A percentile compares a stretch with the other conserved stretches of the same genome.
Conservation (phyloP, 2,113 vertebrate species). For the Shinisaurus crocodilurus region DNA sequence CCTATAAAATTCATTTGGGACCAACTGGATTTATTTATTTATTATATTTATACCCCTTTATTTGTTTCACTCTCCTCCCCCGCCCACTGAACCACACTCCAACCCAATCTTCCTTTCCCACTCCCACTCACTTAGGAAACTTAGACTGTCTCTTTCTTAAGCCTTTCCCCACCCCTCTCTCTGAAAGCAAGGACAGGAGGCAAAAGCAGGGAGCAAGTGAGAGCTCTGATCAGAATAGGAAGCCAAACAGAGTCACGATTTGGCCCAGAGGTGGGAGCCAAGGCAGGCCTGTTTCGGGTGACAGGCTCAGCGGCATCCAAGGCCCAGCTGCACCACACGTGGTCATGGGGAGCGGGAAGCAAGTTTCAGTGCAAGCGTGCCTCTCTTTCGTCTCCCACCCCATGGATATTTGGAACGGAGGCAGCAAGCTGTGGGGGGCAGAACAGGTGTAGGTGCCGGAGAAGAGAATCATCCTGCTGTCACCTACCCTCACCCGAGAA, state of each 20-base stretch:
- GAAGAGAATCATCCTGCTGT: neutral
- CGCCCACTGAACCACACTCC: too few relatives aligned
- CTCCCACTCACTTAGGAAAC: too few relatives aligned
- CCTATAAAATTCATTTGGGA: neutral
- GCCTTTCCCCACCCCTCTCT: neutral
- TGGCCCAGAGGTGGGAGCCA: too few relatives aligned
- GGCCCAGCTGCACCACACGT: neutral
- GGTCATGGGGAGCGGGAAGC: neutral
- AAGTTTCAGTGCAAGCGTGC: neutral
- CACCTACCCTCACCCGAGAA: neutral
- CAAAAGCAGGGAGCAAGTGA: neutral
- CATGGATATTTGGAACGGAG: too few relatives aligned
- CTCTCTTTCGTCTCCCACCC: neutral
- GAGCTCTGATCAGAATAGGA: neutral
- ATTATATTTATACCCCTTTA: too few relatives aligned
- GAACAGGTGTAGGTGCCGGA: too few relatives aligned
- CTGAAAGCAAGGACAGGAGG: neutral
- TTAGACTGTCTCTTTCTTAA: neutral
- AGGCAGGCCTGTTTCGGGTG: too few relatives aligned
- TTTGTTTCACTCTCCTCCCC: neutral
- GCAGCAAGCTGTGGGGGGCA: neutral
- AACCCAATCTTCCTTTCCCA: too few relatives aligned
- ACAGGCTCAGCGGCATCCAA: neutral
- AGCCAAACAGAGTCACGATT: neutral
- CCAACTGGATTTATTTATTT: neutral